Conservation (phyloP, 2,113 vertebrate genomes). For the Synodontis membranacea region DNA sequence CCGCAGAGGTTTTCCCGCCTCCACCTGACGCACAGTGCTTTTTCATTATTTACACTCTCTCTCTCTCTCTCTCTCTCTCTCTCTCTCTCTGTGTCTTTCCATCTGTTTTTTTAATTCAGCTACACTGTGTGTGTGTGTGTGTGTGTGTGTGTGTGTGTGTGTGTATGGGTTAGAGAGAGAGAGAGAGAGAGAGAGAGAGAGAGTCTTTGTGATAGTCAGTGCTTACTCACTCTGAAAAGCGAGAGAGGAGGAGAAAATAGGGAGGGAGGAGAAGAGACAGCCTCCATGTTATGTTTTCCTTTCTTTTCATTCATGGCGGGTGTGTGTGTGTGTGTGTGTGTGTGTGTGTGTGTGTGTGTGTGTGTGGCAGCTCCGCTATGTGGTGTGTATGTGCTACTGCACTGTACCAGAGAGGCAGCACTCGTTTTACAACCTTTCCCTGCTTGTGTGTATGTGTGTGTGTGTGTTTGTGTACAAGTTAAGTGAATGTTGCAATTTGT, state of each 20-base stretch:
- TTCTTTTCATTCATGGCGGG: constrained; percentile 65
- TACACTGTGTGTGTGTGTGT: too few relatives aligned
- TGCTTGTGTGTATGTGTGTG: too few relatives aligned
- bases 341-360: constrained; percentile 39
- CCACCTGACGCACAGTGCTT: not conserved
- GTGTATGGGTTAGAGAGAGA: constrained; percentile 26
- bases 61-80: constrained; percentile 5
- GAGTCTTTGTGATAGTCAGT: not conserved
- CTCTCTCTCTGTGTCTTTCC: not conserved
- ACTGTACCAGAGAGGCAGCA: constrained; percentile 55
- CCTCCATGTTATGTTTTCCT: constrained; percentile 61
- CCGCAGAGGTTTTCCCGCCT: not conserved
- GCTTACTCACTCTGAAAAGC: constrained; percentile 3
- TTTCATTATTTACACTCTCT: constrained; percentile 21
- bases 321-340: constrained; percentile 68
- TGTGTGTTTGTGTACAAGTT: too few relatives aligned
- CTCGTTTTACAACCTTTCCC: too few relatives aligned
- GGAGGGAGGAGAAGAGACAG: constrained; percentile 59
- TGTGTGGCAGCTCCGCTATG: constrained; percentile 69
- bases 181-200: not conserved
- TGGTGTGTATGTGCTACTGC: constrained; percentile 62
- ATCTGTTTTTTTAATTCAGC: constrained; percentile 1
- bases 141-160: not conserved
- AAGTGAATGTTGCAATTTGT: too few relatives aligned
- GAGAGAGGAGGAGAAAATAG: not conserved